Evolutionary conservation across 2,113 vertebrate species (phyloP).

Genomic region (Eonycteris spelaea): DNA sequence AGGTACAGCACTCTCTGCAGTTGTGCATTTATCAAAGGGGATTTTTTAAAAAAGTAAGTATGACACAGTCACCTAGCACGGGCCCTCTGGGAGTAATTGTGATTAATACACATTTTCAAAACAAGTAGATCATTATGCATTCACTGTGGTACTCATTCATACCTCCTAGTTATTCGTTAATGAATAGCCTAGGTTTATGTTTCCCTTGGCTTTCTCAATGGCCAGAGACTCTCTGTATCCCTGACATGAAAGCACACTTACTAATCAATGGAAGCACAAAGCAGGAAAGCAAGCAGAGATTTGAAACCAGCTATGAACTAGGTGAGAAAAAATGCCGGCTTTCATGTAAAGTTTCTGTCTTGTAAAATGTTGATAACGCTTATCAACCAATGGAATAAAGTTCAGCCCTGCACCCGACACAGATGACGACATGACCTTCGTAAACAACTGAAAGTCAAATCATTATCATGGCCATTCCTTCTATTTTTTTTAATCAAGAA

Average conservation of each 20-base stretch:
- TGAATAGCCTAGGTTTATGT: not conserved
- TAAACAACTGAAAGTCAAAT: not conserved
- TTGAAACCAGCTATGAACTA: not conserved
- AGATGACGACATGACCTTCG: not conserved
- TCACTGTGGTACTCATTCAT: conserved; percentile 2
- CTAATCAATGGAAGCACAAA: not conserved
- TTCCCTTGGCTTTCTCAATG: not conserved
- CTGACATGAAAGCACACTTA: not conserved
- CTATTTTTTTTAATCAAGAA: not conserved
- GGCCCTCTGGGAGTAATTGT: not conserved
- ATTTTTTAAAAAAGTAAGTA: not conserved
- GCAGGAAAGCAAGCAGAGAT: not conserved
- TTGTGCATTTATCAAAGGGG: not conserved
- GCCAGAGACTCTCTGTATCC: not conserved
- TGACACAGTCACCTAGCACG: not conserved
- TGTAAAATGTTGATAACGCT: conserved; percentile 33
- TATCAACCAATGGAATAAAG: conserved; percentile 39
- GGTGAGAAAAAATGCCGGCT: conserved; percentile 26
- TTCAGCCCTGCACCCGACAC: not conserved
- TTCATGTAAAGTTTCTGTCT: conserved; percentile 41
- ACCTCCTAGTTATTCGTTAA: conserved; percentile 4
- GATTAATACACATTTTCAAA: not conserved
- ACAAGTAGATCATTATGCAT: not conserved
- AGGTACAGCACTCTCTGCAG: not conserved
- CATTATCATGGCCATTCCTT: not conserved